Conservation (phyloP, 1,140 invertebrate genomes). For the Drosophila chauvacae region DNA sequence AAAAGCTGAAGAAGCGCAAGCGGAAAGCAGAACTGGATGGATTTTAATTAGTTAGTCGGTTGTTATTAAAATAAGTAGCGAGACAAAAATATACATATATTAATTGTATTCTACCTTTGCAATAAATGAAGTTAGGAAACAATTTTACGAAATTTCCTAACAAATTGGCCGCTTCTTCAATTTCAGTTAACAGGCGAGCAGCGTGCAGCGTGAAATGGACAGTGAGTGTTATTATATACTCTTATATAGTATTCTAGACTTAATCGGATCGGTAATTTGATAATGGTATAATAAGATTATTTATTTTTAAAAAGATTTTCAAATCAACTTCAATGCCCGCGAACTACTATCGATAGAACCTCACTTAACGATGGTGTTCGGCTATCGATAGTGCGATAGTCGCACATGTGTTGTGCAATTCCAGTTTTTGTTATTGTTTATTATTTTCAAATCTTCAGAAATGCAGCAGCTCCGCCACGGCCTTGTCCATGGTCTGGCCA, state of each 20-base stretch:
- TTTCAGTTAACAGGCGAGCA: too few species aligned
- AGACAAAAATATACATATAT: not conserved
- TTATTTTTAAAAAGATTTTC: not conserved
- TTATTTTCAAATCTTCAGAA: constrained; percentile 3
- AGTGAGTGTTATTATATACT: too few species aligned
- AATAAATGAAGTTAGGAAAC: not conserved
- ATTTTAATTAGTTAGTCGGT: constrained; percentile 43
- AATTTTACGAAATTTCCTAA: too few species aligned
- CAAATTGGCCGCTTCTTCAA: too few species aligned
- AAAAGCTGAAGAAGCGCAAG: constrained; percentile 80
- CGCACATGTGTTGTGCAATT: constrained; percentile 38
- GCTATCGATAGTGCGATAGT: constrained; percentile 8
- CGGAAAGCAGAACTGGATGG: constrained; percentile 68
- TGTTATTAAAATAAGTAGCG: constrained; percentile 9
- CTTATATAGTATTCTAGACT: too few species aligned
- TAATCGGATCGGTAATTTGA: too few species aligned
- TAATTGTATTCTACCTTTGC: not conserved
- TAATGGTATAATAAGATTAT: too few species aligned
- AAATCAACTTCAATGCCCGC: not conserved
- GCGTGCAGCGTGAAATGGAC: too few species aligned
- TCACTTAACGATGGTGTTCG: not conserved
- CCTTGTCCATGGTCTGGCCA: constrained; percentile 16
- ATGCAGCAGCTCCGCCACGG: constrained; percentile 53
- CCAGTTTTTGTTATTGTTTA: constrained; percentile 32
- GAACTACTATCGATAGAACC: not conserved